Conservation (phyloP, 2,113 vertebrate species). For the Hassar affinis region DNA sequence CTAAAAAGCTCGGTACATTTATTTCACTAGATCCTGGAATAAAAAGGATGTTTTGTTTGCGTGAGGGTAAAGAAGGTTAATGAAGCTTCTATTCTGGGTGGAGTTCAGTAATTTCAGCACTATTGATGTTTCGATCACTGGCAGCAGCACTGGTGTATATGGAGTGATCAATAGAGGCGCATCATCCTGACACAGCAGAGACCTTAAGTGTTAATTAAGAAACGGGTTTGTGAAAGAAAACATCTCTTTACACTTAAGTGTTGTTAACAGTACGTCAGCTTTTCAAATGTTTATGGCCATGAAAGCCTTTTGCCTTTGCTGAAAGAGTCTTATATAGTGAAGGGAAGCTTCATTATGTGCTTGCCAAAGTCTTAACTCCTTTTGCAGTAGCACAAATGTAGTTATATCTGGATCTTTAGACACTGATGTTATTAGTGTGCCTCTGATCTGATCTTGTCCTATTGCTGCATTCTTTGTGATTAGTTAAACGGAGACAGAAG, state of each 20-base stretch:
- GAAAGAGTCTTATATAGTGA: neutral
- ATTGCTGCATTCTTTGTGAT: slow-evolving; percentile 5
- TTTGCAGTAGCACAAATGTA: neutral
- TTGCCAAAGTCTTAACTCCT: slow-evolving; percentile 2
- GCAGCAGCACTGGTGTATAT: slow-evolving; percentile 27
- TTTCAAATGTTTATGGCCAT: slow-evolving; percentile 31
- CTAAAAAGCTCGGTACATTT: slow-evolving; percentile 18
- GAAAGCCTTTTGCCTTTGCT: slow-evolving; percentile 12
- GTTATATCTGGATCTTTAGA: slow-evolving; percentile 4
- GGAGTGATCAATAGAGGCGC: slow-evolving; percentile 45
- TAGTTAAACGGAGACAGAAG: slow-evolving; percentile 9
- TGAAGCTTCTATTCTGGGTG: slow-evolving; percentile 43
- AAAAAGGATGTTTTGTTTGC: slow-evolving; percentile 42
- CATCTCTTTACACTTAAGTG: slow-evolving; percentile 23
- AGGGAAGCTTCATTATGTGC: slow-evolving; percentile 25
- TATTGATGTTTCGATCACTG: slow-evolving; percentile 54
- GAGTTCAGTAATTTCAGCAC: slow-evolving; percentile 48
- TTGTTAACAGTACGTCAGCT: slow-evolving; percentile 34
- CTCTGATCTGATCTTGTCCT: neutral
- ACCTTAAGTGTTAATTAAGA: slow-evolving; percentile 49
- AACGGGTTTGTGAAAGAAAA: slow-evolving; percentile 38
- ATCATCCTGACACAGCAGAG: slow-evolving; percentile 46
- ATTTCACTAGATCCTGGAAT: slow-evolving; percentile 7
- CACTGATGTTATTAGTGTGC: neutral
- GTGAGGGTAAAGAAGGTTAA: slow-evolving; percentile 45